Evolutionary conservation across 2,113 vertebrate genomes (phyloP), one percentile per base, ranked within the genome.

Genomic region (Notothenia coriiceps): DNA sequence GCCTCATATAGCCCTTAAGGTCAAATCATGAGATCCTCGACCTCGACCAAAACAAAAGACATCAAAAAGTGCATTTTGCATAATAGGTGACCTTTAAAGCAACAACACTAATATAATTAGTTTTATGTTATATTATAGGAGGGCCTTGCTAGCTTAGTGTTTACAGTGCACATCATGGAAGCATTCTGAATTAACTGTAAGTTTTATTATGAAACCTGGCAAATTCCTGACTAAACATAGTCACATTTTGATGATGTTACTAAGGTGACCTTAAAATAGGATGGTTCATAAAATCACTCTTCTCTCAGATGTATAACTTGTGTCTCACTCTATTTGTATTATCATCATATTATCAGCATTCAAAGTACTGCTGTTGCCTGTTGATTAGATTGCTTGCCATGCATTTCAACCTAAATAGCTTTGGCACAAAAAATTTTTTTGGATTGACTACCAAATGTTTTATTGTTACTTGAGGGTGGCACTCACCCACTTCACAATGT

Each of bases 401-500:
- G 60, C 73, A 57, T 67, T 60, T 70, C 40, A 9, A 13, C 35
- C 6, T n/a, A 51, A 57, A 17, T 60, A 35, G 22, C 33, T 33
- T 52, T 20, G 29, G 3, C 29, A 29, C 29, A 33, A 22, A 1
- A 22, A 1, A 0, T 29, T 29, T 46, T 49, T 61, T 64, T 51
- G 66, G 40, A 14, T 50, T 33, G 3, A 56, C 49, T 40, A 35
- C 1, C 69, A 17, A 35, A 64, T 40, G 10, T 71, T 51, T 52
- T 5, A 54, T 62, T 40, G 3, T 40, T 2, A 61, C 35, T 8
- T 2, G 3, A 51, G n/a, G 52, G 22, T 20, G 49, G 4, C 56
- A 94, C 95, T 88, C 91, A 99, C 98, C 97, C 20, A 98, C 98
- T 96, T 99, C 98, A 6, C 98, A 99, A 95, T 98, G 96, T 88